These are phyloP conservation scores for Hirundichthys speculiger DNA, from an alignment of 2,113 vertebrate species.

Conservation along the genomic window DNA sequence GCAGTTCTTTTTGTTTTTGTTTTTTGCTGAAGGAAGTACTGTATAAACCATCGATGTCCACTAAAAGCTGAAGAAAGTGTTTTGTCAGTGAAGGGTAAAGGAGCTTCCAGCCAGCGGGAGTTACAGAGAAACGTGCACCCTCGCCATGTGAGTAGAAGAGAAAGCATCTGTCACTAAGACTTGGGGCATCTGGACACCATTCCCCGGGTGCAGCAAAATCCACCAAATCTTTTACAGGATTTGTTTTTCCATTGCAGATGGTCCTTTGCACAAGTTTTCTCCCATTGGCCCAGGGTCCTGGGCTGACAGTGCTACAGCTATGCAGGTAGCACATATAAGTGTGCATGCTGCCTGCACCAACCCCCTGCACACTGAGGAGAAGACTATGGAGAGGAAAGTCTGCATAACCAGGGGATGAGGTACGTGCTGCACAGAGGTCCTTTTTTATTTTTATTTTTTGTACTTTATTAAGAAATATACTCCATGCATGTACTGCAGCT, in stretches of 20 bases:
- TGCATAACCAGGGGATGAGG: not conserved
- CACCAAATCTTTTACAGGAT: conserved; percentile 80
- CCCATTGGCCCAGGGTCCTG: conserved; percentile 71
- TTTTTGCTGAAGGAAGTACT: conserved; percentile 2
- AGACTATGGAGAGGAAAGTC: conserved; percentile 10
- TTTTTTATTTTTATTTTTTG: too few relatives aligned
- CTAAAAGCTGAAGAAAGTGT: conserved; percentile 19
- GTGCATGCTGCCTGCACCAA: conserved; percentile 26
- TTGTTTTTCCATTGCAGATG: conserved; percentile 85
- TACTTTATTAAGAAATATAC: not conserved
- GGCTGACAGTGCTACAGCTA: conserved; percentile 44
- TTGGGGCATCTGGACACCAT: conserved; percentile 71
- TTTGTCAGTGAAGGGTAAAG: not conserved
- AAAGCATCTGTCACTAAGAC: conserved; percentile 75
- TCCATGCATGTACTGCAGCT: too few relatives aligned
- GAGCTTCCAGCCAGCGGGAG: conserved; percentile 18
- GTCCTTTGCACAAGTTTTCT: conserved; percentile 77
- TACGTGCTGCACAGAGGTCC: not conserved
- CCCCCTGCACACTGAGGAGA: conserved; percentile 21
- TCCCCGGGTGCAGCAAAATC: conserved; percentile 65
- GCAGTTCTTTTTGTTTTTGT: too few relatives aligned
- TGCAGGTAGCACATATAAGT: conserved; percentile 69
- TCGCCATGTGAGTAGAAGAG: conserved; percentile 51
- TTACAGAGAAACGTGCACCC: conserved; percentile 15
- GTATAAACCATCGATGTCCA: not conserved